phyloP scores from a whole-genome alignment of 1,140 invertebrate species.

The Macrostomum lignano region DNA sequence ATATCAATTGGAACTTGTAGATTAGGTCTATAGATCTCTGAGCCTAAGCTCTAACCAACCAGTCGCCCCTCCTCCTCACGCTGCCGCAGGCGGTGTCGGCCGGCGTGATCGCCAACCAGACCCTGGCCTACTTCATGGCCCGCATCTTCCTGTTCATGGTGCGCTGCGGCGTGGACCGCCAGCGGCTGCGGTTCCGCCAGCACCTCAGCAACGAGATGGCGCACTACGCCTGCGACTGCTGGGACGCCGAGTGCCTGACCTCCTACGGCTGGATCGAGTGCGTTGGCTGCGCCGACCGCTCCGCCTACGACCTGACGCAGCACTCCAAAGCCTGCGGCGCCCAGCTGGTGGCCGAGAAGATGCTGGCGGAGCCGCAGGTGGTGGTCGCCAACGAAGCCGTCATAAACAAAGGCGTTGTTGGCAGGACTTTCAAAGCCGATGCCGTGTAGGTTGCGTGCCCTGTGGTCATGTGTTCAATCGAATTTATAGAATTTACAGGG shows the following conservation, averaged over 20 bases:
- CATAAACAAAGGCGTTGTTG: too few relatives aligned
- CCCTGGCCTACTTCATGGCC: conserved; percentile 85
- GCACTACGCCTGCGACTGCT: conserved; percentile 97
- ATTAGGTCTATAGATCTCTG: too few relatives aligned
- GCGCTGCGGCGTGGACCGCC: conserved; percentile 55
- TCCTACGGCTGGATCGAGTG: conserved; percentile 70
- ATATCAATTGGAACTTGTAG: too few relatives aligned
- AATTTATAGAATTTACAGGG: too few relatives aligned
- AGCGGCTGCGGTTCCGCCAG: conserved; percentile 67
- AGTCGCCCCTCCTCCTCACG: neutral
- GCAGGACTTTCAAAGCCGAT: too few relatives aligned
- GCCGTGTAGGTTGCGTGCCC: too few relatives aligned
- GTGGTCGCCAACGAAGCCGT: too few relatives aligned
- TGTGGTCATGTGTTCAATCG: too few relatives aligned
- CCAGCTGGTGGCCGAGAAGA: conserved; percentile 61
- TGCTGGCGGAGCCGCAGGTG: conserved; percentile 51
- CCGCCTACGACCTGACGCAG: conserved; percentile 77
- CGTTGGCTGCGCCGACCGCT: conserved; percentile 91
- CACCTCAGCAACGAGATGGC: conserved; percentile 99
- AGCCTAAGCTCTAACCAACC: too few relatives aligned
- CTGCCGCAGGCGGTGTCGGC: conserved; percentile 3
- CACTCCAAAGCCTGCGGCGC: conserved; percentile 71
- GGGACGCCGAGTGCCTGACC: conserved; percentile 83
- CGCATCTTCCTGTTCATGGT: conserved; percentile 64
- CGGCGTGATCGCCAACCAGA: conserved; percentile 65